Base-by-base conservation (phyloP, 2,888 invertebrate species). In the Troides helena region DNA sequence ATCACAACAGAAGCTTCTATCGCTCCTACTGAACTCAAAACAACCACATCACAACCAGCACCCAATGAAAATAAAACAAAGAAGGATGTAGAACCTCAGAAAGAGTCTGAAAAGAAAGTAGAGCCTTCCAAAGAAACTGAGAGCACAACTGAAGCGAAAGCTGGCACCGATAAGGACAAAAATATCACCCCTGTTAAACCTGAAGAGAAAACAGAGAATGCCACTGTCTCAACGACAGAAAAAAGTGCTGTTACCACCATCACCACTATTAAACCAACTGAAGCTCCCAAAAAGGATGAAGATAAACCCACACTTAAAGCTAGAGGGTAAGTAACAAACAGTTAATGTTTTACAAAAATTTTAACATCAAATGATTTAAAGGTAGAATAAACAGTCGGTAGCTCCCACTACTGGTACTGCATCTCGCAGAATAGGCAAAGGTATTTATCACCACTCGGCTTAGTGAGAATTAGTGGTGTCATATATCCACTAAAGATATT, bases 281-380 rank as follows among this genome's bases (percentile, higher is more conserved):
- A 74, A 71, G 70, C 74, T 18, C 79, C 84, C 0, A 76, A 77
- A 69, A 71, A 73, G 62, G 76, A 76, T 62, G 76, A 73, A 25
- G 77, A 76, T 67, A 75, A 73, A 65, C 79, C 76, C 58, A 69
- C 79, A 56, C 74, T 83, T 46, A 78, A 84, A 73, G 76, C 85
- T 21, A 83, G 88, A 85, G 86, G 86, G 89, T 89, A 78, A 82
- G 83, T 21, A 1, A 21, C 21, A 21, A 21, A 21, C 21, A 21
- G 21, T 78, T 58, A 59, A 36, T 69, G 18, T 43, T 39, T 39
- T 39, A 39, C 39, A 39, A 10, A 10, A 1, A 1, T 39, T 39
- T 10, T 39, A 10, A 39, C 0, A 30, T 4, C 30, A 30, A 30
- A 30, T 2, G 30, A 3, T 30, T 30, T 30, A 30, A 30, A 5